Percentiles rank a stretch among this genome's conserved stretches.
phyloP scores from a whole-genome alignment of 2,888 invertebrate genomes.

The Chymomyza procnemis region DNA sequence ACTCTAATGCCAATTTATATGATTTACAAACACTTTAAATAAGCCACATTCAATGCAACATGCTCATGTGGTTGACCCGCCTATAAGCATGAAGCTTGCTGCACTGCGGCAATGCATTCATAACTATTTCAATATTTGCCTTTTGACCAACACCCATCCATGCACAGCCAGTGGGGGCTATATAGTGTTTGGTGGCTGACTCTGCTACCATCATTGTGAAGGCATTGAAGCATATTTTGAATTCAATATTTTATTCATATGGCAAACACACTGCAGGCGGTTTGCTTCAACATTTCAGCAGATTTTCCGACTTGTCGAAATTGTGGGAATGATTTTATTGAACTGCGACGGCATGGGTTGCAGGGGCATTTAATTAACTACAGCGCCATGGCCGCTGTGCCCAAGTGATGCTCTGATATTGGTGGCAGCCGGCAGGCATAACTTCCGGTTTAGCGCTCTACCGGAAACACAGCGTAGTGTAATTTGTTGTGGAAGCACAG shows the following conservation, averaged over 20 bases:
- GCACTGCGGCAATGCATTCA: not conserved
- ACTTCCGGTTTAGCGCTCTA: not conserved
- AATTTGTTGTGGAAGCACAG: not conserved
- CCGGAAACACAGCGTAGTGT: not conserved
- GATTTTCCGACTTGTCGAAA: not conserved
- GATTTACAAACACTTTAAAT: conserved; percentile 43
- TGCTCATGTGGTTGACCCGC: not conserved
- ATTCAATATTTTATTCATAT: not conserved
- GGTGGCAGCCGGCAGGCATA: not conserved
- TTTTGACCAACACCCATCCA: not conserved
- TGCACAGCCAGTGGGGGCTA: not conserved
- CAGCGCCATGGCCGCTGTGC: not conserved
- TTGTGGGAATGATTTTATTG: not conserved
- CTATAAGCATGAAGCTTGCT: not conserved
- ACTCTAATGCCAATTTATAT: not conserved
- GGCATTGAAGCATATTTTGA: not conserved
- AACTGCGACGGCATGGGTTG: not conserved
- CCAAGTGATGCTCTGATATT: not conserved
- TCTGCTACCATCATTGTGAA: not conserved
- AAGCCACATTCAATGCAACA: conserved; percentile 23
- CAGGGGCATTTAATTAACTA: not conserved
- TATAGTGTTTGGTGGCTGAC: not conserved
- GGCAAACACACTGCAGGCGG: not conserved
- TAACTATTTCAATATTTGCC: conserved; percentile 6
- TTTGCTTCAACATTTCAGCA: not conserved